These are phyloP conservation scores for Mycteria americana DNA, from an alignment of 2,797 vertebrate species.

Conservation along the genomic window DNA sequence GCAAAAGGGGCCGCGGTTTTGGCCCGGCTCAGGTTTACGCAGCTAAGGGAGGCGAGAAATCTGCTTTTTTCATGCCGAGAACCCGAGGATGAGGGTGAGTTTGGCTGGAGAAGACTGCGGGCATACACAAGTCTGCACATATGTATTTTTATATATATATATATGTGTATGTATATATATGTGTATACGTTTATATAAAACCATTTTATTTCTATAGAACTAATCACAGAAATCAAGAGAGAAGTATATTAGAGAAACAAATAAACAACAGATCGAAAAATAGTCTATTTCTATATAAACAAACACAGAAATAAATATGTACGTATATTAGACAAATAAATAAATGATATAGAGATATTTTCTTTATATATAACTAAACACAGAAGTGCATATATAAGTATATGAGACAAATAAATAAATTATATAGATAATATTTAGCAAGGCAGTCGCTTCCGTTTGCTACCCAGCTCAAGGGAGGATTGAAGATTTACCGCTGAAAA, in stretches of 20 bases:
- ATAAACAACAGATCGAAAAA: background rate
- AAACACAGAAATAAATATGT: background rate
- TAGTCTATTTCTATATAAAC: background rate
- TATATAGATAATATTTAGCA: background rate
- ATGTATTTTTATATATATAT: background rate
- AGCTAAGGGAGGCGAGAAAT: background rate
- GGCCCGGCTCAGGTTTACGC: background rate
- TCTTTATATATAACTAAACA: background rate
- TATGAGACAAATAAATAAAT: background rate
- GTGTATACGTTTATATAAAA: too few species aligned
- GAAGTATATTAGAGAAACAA: background rate
- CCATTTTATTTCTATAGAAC: background rate
- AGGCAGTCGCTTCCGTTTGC: background rate
- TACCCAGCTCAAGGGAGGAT: fast-evolving
- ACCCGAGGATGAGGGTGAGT: background rate
- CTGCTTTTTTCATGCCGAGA: background rate
- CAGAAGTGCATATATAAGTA: background rate
- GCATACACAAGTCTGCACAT: background rate
- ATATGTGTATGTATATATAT: background rate
- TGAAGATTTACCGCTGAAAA: background rate
- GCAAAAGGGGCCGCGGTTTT: background rate
- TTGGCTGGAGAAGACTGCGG: background rate
- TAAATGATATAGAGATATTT: too few species aligned
- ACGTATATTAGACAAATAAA: background rate
- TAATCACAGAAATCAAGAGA: background rate